Percentiles rank a stretch among this genome's conserved stretches.
phyloP scores from a whole-genome alignment of 2,888 invertebrate species.

The Eueremaeus valkanovi region DNA sequence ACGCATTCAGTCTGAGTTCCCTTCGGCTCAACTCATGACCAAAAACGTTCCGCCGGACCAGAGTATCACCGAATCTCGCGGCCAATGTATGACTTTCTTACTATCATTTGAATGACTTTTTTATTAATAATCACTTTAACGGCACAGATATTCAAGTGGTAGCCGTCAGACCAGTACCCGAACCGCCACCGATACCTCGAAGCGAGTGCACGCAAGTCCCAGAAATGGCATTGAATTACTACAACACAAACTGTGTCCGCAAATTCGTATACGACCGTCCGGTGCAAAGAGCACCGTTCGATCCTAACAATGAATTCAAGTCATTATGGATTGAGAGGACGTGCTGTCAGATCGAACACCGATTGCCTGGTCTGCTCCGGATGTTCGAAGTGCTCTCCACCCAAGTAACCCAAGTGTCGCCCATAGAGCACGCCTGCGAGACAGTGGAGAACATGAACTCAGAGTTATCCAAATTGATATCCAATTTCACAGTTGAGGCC shows the following conservation, averaged over 20 bases:
- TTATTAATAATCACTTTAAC: neutral
- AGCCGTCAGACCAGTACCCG: slow-evolving; percentile 83
- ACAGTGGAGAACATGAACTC: slow-evolving; percentile 85
- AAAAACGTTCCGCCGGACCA: slow-evolving; percentile 88
- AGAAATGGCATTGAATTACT: slow-evolving; percentile 80
- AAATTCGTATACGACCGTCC: slow-evolving; percentile 87
- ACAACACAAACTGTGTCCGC: slow-evolving; percentile 83
- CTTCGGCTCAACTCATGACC: slow-evolving; percentile 86
- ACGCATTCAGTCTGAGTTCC: slow-evolving; percentile 86
- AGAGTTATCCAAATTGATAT: slow-evolving; percentile 72
- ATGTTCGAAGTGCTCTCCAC: slow-evolving; percentile 83
- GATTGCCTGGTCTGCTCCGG: slow-evolving; percentile 82
- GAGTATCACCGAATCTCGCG: slow-evolving; percentile 74
- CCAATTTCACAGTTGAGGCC: slow-evolving; percentile 50
- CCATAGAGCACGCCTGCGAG: slow-evolving; percentile 85
- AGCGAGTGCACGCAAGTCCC: slow-evolving; percentile 60
- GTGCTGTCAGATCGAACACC: slow-evolving; percentile 71
- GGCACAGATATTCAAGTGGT: slow-evolving; percentile 80
- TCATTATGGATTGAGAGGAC: slow-evolving; percentile 88
- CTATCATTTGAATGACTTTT: slow-evolving; percentile 23
- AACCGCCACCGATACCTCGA: slow-evolving; percentile 53
- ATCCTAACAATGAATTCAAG: slow-evolving; percentile 93
- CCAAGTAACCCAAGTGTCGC: slow-evolving; percentile 71
- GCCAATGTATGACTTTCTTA: slow-evolving; percentile 60
- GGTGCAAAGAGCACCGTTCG: slow-evolving; percentile 79